Conservation (phyloP, 2,888 invertebrate species). For the Diogma glabrata region DNA sequence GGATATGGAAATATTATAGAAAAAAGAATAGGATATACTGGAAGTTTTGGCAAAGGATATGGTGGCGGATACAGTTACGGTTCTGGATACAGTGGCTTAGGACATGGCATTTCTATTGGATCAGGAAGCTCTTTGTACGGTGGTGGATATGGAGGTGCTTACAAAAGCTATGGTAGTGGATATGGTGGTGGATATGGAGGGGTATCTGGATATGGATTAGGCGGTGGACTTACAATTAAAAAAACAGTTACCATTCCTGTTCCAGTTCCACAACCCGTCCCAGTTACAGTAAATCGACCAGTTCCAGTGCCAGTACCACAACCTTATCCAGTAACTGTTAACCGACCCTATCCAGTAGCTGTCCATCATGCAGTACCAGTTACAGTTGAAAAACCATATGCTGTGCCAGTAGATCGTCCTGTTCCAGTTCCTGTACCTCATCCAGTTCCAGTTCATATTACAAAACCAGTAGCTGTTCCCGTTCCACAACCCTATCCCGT, state of each 20-base stretch:
- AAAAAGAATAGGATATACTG: no score
- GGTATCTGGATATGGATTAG: background rate
- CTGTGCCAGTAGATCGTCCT: conserved; percentile 5
- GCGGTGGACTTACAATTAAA: background rate
- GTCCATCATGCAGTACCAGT: background rate
- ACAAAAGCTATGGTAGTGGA: no score
- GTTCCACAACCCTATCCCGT: conserved; percentile 26
- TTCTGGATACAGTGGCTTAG: background rate
- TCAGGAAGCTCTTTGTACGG: background rate
- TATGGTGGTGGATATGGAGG: conserved; percentile 1
- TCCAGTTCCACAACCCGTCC: background rate
- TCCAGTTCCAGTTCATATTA: conserved; percentile 7
- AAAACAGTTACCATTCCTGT: background rate
- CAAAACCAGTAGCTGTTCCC: conserved; percentile 16
- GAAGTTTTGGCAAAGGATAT: background rate
- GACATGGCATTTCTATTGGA: background rate
- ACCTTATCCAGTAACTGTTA: background rate
- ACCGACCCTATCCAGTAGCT: background rate
- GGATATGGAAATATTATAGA: conserved; percentile 5
- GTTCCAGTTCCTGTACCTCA: conserved; percentile 3
- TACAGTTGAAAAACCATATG: conserved; percentile 7
- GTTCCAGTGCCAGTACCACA: conserved; percentile 1
- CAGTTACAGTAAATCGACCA: background rate
- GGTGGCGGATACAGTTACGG: background rate
- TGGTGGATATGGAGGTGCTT: conserved; percentile 3